Percentiles rank a stretch among this genome's conserved stretches.
These are phyloP conservation scores for Dendrolimus houi DNA, from an alignment of 2,888 invertebrate species.

Conservation along the genomic window DNA sequence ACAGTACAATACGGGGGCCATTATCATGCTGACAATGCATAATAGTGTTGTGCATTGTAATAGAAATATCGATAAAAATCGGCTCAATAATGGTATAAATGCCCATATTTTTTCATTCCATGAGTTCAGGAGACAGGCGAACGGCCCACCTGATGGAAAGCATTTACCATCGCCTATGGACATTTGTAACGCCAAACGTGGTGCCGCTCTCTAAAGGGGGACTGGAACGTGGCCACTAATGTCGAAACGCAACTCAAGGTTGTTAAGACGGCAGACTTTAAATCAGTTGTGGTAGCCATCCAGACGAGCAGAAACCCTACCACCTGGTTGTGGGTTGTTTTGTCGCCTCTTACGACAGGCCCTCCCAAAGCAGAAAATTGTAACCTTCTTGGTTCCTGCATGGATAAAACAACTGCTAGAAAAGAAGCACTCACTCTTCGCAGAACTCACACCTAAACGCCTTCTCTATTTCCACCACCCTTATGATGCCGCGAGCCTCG, in stretches of 20 bases:
- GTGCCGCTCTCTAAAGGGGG: background rate
- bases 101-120: too few relatives aligned
- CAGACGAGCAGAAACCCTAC: background rate
- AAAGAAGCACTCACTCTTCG: constrained; percentile 52
- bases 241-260: background rate
- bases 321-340: background rate
- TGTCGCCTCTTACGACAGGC: background rate
- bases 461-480: constrained; percentile 62
- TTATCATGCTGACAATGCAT: too few relatives aligned
- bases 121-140: too few relatives aligned
- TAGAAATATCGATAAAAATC: too few relatives aligned
- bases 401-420: background rate
- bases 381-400: background rate
- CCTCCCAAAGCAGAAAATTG: background rate
- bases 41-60: too few relatives aligned
- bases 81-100: too few relatives aligned
- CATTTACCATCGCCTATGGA: background rate
- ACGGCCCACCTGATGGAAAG: too few relatives aligned
- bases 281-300: background rate
- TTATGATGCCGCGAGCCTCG: constrained; percentile 35
- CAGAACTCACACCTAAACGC: constrained; percentile 73
- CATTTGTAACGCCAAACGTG: background rate
- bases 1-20: too few relatives aligned
- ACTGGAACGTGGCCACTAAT: background rate
- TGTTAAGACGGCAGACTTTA: background rate